phyloP scores from a whole-genome alignment of 1,140 invertebrate genomes.

The Listronotus oregonensis region DNA sequence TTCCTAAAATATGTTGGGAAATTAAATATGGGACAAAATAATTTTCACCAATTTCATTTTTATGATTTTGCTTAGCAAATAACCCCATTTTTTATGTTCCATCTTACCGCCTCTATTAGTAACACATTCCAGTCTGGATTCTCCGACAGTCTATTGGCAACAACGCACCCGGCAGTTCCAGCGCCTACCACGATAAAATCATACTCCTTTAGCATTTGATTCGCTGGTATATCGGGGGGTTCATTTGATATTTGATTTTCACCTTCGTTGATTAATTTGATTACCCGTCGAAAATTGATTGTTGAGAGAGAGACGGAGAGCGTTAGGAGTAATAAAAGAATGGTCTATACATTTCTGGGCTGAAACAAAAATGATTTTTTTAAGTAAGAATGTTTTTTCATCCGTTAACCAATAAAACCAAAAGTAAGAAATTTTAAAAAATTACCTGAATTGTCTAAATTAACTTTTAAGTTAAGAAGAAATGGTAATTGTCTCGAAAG shows the following conservation, averaged over 20 bases:
- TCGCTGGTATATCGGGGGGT: constrained; percentile 41
- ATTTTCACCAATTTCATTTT: neutral
- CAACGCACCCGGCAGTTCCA: constrained; percentile 69
- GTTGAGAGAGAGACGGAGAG: constrained; percentile 14
- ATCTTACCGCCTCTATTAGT: constrained; percentile 65
- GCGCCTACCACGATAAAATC: constrained; percentile 65
- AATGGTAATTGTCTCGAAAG: no score
- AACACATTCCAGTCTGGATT: constrained; percentile 61
- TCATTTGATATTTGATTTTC: constrained; percentile 41
- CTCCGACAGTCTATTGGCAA: constrained; percentile 67
- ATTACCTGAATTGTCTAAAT: no score
- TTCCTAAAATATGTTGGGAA: constrained; percentile 55
- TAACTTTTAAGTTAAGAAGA: no score
- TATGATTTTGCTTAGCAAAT: neutral
- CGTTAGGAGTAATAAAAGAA: constrained; percentile 7
- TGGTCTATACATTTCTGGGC: constrained; percentile 11
- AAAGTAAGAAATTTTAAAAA: no score
- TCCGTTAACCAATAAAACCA: no score
- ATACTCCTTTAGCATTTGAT: constrained; percentile 58
- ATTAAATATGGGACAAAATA: neutral
- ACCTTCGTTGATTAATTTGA: constrained; percentile 44
- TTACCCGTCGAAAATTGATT: constrained; percentile 46
- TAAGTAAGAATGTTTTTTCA: neutral
- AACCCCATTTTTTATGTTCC: neutral
- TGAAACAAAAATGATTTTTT: neutral